Evolutionary conservation across 1,140 invertebrate species (phyloP).

Genomic region (Paramacrobiotus metropolitanus): DNA sequence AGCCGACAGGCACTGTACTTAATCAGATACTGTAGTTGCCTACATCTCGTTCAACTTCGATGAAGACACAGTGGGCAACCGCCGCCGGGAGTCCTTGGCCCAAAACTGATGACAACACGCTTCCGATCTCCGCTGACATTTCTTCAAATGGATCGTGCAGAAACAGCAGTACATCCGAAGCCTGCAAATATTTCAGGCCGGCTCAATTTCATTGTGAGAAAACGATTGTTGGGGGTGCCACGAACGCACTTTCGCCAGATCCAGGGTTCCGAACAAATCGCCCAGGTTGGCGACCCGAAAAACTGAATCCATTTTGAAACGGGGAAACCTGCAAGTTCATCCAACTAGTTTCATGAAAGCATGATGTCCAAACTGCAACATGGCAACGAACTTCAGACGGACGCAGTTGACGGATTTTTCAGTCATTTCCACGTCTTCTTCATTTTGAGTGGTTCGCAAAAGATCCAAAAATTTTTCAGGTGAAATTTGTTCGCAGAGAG

Average conservation of each 20-base stretch:
- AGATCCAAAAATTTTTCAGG: background rate
- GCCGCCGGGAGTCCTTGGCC: background rate
- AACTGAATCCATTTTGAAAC: background rate
- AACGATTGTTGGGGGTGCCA: too few relatives aligned
- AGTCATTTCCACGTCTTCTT: background rate
- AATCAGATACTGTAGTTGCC: too few relatives aligned
- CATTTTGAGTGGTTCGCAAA: background rate
- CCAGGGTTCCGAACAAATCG: background rate
- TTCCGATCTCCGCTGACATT: background rate
- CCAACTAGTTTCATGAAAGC: background rate
- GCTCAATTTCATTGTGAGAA: too few relatives aligned
- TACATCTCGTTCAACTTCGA: background rate
- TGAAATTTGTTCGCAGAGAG: background rate
- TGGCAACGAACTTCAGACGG: background rate
- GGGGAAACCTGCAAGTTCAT: background rate
- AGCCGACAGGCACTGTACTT: too few relatives aligned
- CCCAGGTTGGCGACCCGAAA: background rate
- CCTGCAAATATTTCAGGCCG: too few relatives aligned
- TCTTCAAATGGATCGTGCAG: conserved; percentile 2
- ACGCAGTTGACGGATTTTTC: background rate
- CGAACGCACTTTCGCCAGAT: background rate
- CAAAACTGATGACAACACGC: background rate
- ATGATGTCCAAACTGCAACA: background rate
- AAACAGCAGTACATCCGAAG: background rate
- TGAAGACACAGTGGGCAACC: background rate